Conservation (phyloP, 2,113 vertebrate genomes). For the Diadophis punctatus region DNA sequence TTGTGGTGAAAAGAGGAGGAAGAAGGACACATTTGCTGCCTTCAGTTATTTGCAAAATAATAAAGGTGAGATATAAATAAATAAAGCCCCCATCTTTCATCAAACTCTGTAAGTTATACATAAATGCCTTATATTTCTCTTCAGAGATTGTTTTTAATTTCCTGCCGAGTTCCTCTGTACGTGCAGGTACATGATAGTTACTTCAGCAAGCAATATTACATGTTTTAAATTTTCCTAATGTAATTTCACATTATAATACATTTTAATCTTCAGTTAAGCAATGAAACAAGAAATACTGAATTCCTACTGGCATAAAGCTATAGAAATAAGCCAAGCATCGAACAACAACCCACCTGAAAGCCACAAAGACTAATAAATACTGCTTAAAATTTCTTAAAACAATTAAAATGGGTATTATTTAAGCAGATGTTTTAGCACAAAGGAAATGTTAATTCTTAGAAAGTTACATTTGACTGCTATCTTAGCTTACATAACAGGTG, state of each 20-base stretch:
- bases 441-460: neutral
- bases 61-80: neutral
- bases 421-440: neutral
- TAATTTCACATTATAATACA: neutral
- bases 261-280: neutral
- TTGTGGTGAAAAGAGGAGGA: neutral
- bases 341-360: neutral
- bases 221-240: neutral
- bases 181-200: neutral
- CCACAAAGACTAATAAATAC: neutral
- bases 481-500: neutral
- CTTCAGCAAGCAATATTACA: neutral
- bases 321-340: neutral
- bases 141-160: neutral
- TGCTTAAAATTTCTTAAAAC: neutral
- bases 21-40: neutral
- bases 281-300: neutral
- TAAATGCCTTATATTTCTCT: neutral
- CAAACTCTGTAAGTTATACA: neutral
- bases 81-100: neutral
- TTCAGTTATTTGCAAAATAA: neutral
- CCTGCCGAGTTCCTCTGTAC: neutral
- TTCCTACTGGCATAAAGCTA: neutral
- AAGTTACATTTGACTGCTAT: neutral
- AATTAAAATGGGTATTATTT: neutral